Evolutionary conservation across 2,888 invertebrate genomes (phyloP), one percentile per base, ranked within the genome.

Genomic region (Hemicrepidius hirtus): DNA sequence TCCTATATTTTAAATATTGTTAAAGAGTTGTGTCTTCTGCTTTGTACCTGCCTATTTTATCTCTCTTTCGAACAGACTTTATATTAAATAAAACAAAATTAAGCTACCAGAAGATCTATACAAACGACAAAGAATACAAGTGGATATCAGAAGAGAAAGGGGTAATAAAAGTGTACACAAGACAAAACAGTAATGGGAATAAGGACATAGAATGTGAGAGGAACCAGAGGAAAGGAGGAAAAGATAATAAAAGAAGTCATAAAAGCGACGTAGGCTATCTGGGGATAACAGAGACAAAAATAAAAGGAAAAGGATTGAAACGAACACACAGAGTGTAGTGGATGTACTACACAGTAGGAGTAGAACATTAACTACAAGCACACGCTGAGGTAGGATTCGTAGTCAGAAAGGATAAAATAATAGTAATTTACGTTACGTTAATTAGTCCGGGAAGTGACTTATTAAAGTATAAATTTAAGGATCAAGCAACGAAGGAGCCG

Each of bases 301-400:
- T 20, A 2, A 46, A 46, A 46, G 16, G 46, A 46, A 46, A 20
- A 46, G 9, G 16, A 18, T 20, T 46, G 20, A 46, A 46, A 46
- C 18, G n/a, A 46, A 46, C 20, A 46, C 46, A 46, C 46, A 46
- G 46, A 46, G 20, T 18, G 46, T 46, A 46, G 20, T 46, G 9
- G 20, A 46, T 46, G 46, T 46, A 46, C 20, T 46, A 46, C 20
- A 46, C 46, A 18, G 46, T 46, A 7, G 20, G 46, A 9, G 46
- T 46, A 46, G 46, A 46, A 46, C 46, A 46, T 3, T 18, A 46
- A 46, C 7, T 46, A 16, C 46, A 46, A 3, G 9, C 46, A 46
- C 46, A 46, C 18, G 46, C 46, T 20, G 20, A 10, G 9, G 46
- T 46, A 20, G 46, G 46, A 46, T 46, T 46, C 16, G 6, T 46